Evolutionary conservation across 2,113 vertebrate species (phyloP).

Genomic region (Nyctibius bracteatus): DNA sequence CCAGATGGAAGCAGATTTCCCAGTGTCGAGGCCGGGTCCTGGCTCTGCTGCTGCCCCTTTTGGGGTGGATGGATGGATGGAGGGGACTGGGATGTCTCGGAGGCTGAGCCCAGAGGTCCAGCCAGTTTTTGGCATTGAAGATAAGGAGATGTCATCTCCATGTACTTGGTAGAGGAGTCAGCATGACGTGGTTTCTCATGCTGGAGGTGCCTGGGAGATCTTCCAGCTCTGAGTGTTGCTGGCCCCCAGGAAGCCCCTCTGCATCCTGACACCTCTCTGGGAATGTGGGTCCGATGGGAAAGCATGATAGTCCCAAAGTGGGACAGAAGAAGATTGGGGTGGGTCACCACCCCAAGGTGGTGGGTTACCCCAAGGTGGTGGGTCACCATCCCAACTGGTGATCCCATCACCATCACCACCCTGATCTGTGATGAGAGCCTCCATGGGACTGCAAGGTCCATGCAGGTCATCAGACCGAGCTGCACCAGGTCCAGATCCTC

Average conservation of each 20-base stretch:
- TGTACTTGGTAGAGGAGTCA: neutral
- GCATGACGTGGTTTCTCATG: neutral
- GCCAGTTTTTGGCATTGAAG: accelerated
- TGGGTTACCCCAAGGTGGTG: neutral
- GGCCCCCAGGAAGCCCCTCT: neutral
- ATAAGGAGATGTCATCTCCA: neutral
- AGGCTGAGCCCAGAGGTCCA: neutral
- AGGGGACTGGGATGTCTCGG: accelerated
- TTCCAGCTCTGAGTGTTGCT: neutral
- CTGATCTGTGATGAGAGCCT: neutral
- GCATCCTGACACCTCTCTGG: neutral
- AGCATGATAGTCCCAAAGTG: neutral
- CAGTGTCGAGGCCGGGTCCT: neutral
- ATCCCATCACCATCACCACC: neutral
- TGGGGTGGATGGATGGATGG: accelerated
- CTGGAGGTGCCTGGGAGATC: neutral
- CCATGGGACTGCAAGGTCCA: neutral
- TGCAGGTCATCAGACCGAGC: accelerated
- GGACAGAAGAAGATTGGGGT: neutral
- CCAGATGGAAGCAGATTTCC: neutral
- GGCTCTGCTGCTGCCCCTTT: neutral
- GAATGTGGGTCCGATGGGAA: neutral
- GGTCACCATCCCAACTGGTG: neutral
- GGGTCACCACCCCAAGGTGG: neutral
- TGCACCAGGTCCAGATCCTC: neutral